Evolutionary conservation across 2,888 invertebrate species (phyloP).

Genomic region (Cancer borealis): DNA sequence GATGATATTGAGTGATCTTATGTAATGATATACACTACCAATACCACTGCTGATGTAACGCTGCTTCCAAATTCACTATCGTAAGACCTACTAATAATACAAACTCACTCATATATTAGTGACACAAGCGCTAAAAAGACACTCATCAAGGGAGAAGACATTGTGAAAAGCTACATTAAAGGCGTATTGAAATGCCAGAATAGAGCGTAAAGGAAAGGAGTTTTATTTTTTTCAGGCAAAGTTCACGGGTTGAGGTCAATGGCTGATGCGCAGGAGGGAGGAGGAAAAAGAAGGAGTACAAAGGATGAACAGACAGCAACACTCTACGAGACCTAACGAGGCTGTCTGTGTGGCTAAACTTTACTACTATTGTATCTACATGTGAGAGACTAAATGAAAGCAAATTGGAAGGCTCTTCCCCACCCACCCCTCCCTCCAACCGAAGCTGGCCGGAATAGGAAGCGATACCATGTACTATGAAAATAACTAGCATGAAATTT

Average conservation of each 20-base stretch:
- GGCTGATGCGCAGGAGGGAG: constrained; percentile 21
- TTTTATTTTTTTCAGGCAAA: neutral
- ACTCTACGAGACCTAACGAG: neutral
- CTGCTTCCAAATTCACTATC: neutral
- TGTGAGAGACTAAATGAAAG: too few species aligned
- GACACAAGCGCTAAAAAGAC: neutral
- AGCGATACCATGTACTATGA: too few species aligned
- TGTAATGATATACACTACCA: too few species aligned
- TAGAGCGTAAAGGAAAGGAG: neutral
- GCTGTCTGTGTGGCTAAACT: too few species aligned
- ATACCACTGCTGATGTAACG: neutral
- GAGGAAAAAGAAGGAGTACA: too few species aligned
- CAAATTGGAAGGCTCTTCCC: too few species aligned
- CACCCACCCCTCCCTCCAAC: too few species aligned
- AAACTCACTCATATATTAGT: neutral
- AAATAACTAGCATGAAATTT: too few species aligned
- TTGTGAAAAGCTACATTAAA: neutral
- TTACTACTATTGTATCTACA: too few species aligned
- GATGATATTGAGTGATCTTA: too few species aligned
- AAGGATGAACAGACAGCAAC: too few species aligned
- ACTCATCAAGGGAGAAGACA: neutral
- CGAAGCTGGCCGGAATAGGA: too few species aligned
- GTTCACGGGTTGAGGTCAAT: constrained; percentile 23
- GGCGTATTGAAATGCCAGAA: neutral
- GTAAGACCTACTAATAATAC: neutral